These are phyloP conservation scores for Protaetia brevitarsis DNA, from an alignment of 1,140 invertebrate genomes.

Conservation along the genomic window DNA sequence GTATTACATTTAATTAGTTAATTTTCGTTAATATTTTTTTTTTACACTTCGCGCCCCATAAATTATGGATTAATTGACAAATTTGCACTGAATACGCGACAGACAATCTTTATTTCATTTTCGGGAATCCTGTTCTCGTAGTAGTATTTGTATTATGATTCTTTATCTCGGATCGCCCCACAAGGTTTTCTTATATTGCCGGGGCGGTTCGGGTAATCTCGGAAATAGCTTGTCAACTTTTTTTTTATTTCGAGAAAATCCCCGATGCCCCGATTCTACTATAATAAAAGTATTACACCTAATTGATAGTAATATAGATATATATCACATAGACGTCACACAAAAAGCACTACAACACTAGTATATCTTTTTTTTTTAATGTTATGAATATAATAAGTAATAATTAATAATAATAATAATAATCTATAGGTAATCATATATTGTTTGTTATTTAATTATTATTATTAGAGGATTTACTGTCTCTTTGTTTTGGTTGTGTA, in stretches of 20 bases:
- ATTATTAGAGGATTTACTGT: slow-evolving; percentile 39
- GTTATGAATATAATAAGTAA: slow-evolving; percentile 36
- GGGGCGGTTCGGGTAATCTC: too few species aligned
- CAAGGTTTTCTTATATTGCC: too few species aligned
- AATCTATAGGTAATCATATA: slow-evolving; percentile 8
- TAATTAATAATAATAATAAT: too few species aligned
- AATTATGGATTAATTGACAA: slow-evolving; percentile 12
- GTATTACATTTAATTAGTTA: too few species aligned
- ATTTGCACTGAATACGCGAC: slow-evolving; percentile 16
- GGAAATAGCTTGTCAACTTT: too few species aligned
- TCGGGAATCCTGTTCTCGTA: not conserved
- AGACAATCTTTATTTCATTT: not conserved
- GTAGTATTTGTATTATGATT: slow-evolving; percentile 13
- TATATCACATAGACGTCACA: slow-evolving; percentile 53
- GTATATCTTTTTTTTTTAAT: too few species aligned
- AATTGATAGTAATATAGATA: slow-evolving; percentile 45
- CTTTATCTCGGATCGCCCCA: slow-evolving; percentile 23
- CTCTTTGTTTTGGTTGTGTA: slow-evolving; percentile 20
- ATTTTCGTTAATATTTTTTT: too few species aligned
- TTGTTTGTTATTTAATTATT: slow-evolving; percentile 28
- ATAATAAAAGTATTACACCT: too few species aligned
- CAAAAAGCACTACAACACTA: slow-evolving; percentile 50
- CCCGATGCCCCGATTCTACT: too few species aligned
- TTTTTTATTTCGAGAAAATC: slow-evolving; percentile 18
- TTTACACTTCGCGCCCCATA: not conserved